A percentile compares a stretch with the other conserved stretches of the same genome.
Evolutionary conservation across 2,888 invertebrate species (phyloP).

Genomic region (Drosophila pseudotalamancana): DNA sequence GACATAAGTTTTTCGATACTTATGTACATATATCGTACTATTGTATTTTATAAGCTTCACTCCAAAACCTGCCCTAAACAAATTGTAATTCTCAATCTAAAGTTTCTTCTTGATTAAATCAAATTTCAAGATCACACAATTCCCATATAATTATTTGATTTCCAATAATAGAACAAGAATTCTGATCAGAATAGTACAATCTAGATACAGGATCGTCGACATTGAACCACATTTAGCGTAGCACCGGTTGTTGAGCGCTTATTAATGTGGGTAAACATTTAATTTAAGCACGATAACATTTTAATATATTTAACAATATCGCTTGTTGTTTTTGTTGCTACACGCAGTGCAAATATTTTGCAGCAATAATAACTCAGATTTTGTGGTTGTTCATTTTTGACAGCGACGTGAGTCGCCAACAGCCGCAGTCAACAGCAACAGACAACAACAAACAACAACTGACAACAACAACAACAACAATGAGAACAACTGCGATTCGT

Average conservation of each 20-base stretch:
- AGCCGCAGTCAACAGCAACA: constrained; percentile 63
- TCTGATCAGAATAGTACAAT: too few species aligned
- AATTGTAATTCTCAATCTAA: too few species aligned
- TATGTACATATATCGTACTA: too few species aligned
- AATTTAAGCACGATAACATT: constrained; percentile 24
- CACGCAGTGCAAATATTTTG: constrained; percentile 53
- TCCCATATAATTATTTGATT: too few species aligned
- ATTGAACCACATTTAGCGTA: too few species aligned
- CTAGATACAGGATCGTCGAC: too few species aligned
- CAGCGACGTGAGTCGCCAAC: constrained; percentile 65
- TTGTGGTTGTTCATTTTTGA: constrained; percentile 74
- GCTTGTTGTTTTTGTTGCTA: constrained; percentile 12
- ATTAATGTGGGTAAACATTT: constrained; percentile 8
- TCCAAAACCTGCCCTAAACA: too few species aligned
- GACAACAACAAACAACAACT: constrained; percentile 26
- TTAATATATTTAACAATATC: constrained; percentile 27
- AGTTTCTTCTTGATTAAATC: too few species aligned
- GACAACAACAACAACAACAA: constrained; percentile 11
- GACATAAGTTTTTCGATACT: too few species aligned
- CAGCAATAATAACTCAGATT: constrained; percentile 72
- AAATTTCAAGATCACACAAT: too few species aligned
- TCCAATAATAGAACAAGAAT: too few species aligned
- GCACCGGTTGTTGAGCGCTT: neutral
- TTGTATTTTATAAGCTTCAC: too few species aligned
- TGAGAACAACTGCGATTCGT: constrained; percentile 21